Evolutionary conservation across 2,797 vertebrate genomes (phyloP), one percentile per base, ranked within the genome.

Genomic region (Manis javanica): DNA sequence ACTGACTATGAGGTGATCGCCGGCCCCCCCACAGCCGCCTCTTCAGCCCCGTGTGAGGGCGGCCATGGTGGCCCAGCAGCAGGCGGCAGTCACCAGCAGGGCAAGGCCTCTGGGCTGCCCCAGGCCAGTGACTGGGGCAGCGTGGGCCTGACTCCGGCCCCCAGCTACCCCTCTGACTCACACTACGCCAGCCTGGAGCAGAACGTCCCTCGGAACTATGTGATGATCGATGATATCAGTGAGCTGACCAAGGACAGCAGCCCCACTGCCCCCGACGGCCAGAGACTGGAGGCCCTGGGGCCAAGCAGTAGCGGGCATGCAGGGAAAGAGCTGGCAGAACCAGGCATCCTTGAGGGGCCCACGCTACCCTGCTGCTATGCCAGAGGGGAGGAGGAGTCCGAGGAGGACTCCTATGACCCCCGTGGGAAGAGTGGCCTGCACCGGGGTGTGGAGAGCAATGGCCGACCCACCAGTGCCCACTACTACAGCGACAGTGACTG

Each of bases 171-270:
- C 87, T 98, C 99, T 0, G 99, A 99, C 92, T 99, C 99, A 66
- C 98, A 99, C 66, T 99, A 99, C 95, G 98, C 99, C 82, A 99
- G 98, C 97, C 98, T 99, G 86, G 99, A 99, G 98, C 99, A 99
- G 98, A 99, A 99, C 92, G 99, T 99, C 89, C 99, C 99, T 61
- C 99, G 99, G 77, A 99, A 99, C 98, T 99, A 99, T 1, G 99
- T 99, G 69, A 99, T 99, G 99, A 99, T 99, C 0, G 99, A 99
- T 31, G 99, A 99, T 98, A 99, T 99, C 98, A 99, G 99, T 5
- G 99, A 99, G 98, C 98, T 99, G 96, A 99, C 99, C 86, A 99
- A 99, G 98, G 99, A 99, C 72, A 99, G 98, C 96, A 96, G 99
- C 0, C 98, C 98, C 82, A 97, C 98, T 89, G 98, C 97, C 0